These are phyloP conservation scores for Cephus rjabovi DNA, from an alignment of 2,888 invertebrate genomes.

Conservation along the genomic window DNA sequence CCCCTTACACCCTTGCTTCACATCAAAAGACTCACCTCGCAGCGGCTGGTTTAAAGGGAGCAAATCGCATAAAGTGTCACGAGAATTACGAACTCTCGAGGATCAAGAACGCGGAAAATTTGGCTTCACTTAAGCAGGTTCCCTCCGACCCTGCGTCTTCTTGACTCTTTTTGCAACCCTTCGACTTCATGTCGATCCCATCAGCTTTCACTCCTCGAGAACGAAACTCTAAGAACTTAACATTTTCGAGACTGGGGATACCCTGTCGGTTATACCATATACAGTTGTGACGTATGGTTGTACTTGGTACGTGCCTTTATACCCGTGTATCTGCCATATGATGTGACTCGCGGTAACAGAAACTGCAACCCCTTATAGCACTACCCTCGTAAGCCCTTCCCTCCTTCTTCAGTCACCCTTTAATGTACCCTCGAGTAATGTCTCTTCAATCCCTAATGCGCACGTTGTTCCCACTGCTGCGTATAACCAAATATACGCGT, in stretches of 20 bases:
- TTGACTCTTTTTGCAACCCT: constrained; percentile 5
- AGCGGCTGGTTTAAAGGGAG: constrained; percentile 21
- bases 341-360: too few species aligned
- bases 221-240: constrained; percentile 4
- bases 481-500: not conserved
- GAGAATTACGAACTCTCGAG: constrained; percentile 47
- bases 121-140: constrained; percentile 25
- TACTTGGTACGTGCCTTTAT: too few species aligned
- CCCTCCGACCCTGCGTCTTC: constrained; percentile 12
- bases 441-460: constrained; percentile 3
- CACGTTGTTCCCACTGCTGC: not conserved
- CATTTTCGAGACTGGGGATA: not conserved
- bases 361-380: too few species aligned
- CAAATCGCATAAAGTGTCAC: constrained; percentile 46
- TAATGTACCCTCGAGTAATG: constrained; percentile 1
- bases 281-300: too few species aligned
- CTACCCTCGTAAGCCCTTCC: not conserved
- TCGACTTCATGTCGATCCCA: not conserved
- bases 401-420: constrained; percentile 3
- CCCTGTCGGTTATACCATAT: not conserved
- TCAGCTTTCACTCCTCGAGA: constrained; percentile 5
- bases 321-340: too few species aligned
- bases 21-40: constrained; percentile 29
- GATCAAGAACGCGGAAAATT: constrained; percentile 54
- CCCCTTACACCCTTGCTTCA: constrained; percentile 19